Evolutionary conservation across 1,140 invertebrate genomes (phyloP).

Genomic region (Arion vulgaris): DNA sequence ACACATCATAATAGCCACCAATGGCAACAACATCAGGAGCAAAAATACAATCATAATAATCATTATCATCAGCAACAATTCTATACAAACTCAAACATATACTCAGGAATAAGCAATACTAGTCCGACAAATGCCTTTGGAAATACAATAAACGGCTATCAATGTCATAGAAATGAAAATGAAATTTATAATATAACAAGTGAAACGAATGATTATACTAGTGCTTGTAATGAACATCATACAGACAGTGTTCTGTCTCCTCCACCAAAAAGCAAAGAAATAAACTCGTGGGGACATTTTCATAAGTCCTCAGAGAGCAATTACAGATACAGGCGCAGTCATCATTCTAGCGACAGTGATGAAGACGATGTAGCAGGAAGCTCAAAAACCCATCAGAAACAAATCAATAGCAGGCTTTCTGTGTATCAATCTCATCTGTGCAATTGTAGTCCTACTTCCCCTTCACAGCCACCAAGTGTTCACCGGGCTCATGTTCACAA

Average conservation of each 20-base stretch:
- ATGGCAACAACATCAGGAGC: neutral
- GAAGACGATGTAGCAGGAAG: constrained; percentile 46
- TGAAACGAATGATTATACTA: too few species aligned
- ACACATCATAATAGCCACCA: neutral
- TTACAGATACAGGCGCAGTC: constrained; percentile 65
- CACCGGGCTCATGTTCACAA: neutral
- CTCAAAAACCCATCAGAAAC: constrained; percentile 15
- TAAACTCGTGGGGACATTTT: constrained; percentile 67
- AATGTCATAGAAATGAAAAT: neutral
- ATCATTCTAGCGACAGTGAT: constrained; percentile 68
- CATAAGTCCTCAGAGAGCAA: constrained; percentile 54
- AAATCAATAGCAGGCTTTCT: neutral
- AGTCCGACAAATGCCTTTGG: neutral
- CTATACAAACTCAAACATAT: neutral
- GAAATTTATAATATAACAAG: neutral
- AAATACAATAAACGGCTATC: neutral
- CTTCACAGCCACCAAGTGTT: neutral
- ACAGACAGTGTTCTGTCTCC: neutral
- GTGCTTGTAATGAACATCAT: neutral
- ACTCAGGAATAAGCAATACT: neutral
- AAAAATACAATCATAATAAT: neutral
- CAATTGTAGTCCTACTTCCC: neutral
- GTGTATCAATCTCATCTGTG: constrained; percentile 55
- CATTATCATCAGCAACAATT: constrained; percentile 12
- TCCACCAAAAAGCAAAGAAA: constrained; percentile 37